phyloP scores from a whole-genome alignment of 2,113 vertebrate genomes.

The Saccopteryx bilineata region DNA sequence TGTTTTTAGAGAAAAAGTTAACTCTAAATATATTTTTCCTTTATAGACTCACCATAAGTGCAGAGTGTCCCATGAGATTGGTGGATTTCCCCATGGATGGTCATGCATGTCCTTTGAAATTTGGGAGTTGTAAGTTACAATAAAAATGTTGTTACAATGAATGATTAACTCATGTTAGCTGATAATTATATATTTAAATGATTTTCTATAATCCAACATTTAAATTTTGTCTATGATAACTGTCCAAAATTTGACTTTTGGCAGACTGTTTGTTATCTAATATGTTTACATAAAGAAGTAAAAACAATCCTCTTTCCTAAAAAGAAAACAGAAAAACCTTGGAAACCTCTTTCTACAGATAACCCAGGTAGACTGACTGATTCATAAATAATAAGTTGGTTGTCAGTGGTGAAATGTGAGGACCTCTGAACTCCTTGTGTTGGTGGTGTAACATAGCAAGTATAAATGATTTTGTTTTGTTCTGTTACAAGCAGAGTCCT shows the following conservation, averaged over 20 bases:
- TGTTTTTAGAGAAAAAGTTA: background rate
- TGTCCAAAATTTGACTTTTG: background rate
- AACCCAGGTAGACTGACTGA: background rate
- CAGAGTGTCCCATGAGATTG: constrained; percentile 98
- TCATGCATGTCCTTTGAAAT: constrained; percentile 98
- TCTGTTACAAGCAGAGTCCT: background rate
- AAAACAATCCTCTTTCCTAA: background rate
- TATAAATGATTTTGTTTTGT: background rate
- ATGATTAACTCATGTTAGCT: background rate
- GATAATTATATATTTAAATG: background rate
- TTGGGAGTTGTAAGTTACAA: constrained; percentile 98
- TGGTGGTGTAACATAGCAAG: background rate
- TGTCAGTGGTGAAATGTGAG: background rate
- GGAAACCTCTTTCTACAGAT: background rate
- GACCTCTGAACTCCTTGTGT: background rate
- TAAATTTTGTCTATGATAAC: background rate
- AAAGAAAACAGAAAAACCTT: background rate
- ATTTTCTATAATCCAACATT: constrained; percentile 30
- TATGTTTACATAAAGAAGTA: background rate
- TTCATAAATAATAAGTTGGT: background rate
- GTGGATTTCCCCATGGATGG: constrained; percentile 99
- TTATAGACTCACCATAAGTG: constrained; percentile 97
- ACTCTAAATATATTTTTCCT: constrained; percentile 84
- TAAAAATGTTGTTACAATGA: constrained; percentile 58
- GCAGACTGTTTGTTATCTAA: background rate